Percentiles rank a stretch among this genome's conserved stretches.
Conservation (phyloP, 2,888 invertebrate species). For the Drosophila stalkeri region DNA sequence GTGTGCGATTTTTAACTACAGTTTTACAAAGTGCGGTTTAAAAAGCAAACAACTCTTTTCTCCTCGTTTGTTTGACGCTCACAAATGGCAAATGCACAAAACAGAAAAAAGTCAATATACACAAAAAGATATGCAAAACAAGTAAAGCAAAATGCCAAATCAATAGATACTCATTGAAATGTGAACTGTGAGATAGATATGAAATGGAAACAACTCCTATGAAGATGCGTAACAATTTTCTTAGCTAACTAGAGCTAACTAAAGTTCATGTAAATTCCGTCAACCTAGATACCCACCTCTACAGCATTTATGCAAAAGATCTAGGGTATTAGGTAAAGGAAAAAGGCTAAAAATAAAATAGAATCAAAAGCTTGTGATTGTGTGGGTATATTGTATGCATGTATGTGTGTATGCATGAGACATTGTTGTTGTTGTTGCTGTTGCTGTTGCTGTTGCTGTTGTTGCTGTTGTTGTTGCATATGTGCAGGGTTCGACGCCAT, state of each 20-base stretch:
- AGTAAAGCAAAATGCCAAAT: background rate
- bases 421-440: slow-evolving; percentile 7
- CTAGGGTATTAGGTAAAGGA: slow-evolving; percentile 6
- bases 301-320: background rate
- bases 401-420: slow-evolving; percentile 13
- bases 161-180: background rate
- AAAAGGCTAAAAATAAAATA: slow-evolving; percentile 12
- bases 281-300: background rate
- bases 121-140: background rate
- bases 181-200: background rate
- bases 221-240: too few species aligned
- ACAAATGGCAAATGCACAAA: slow-evolving; percentile 12
- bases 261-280: too few species aligned
- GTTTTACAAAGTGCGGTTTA: slow-evolving; percentile 22
- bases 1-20: slow-evolving; percentile 44
- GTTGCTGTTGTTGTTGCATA: slow-evolving; percentile 28
- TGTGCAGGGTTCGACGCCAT: slow-evolving; percentile 67
- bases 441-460: background rate
- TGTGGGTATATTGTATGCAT: slow-evolving; percentile 7
- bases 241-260: too few species aligned
- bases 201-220: background rate
- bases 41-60: slow-evolving; percentile 24
- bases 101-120: slow-evolving; percentile 15
- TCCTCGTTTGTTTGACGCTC: slow-evolving; percentile 2
- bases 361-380: slow-evolving; percentile 5